Percentiles rank a stretch among this genome's conserved stretches.
Evolutionary conservation across 2,113 vertebrate genomes (phyloP).

Genomic region (Osmerus mordax): DNA sequence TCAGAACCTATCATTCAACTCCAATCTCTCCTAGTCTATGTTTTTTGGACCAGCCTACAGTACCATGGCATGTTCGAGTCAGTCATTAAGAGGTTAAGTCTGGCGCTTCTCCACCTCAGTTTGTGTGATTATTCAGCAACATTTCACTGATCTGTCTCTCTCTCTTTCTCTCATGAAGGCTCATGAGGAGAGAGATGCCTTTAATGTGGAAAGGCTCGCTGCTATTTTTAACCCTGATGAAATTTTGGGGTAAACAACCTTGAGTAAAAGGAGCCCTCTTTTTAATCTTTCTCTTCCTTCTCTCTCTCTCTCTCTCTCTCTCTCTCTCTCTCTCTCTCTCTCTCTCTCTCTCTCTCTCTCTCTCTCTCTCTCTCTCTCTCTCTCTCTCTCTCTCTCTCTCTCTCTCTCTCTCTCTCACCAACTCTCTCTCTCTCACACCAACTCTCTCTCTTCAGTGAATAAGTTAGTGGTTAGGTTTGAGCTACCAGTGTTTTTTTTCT

Average conservation of each 20-base stretch:
- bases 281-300: neutral
- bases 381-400: neutral
- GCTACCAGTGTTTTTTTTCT: neutral
- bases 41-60: neutral
- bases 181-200: constrained; percentile 10
- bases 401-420: neutral
- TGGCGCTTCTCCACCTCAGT: neutral
- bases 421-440: neutral
- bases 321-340: neutral
- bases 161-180: neutral
- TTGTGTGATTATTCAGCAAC: constrained; percentile 8
- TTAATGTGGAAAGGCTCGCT: constrained; percentile 9
- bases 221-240: constrained; percentile 17
- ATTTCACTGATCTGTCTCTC: neutral
- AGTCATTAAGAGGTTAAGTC: neutral
- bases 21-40: neutral
- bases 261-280: constrained; percentile 4
- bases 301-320: neutral
- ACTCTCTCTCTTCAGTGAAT: neutral
- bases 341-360: neutral
- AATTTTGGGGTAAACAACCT: constrained; percentile 14
- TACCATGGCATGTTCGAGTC: neutral
- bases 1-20: no score
- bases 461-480: neutral
- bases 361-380: neutral